Conservation (phyloP, 1,140 invertebrate species). For the Acromyrmex echinatior region DNA sequence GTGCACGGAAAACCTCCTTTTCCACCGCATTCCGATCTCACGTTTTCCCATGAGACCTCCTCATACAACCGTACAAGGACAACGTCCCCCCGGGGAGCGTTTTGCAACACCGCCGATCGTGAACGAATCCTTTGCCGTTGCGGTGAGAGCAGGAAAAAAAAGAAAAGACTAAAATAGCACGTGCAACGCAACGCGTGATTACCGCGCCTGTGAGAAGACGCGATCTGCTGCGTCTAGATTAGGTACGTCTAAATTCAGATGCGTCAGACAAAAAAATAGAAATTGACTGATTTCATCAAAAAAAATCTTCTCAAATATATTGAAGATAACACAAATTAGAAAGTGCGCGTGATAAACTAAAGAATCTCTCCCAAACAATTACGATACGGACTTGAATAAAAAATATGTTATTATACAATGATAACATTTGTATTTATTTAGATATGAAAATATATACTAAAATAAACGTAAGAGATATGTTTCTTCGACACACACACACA, state of each 20-base stretch:
- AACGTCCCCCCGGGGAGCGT: slow-evolving; percentile 73
- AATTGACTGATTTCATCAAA: neutral
- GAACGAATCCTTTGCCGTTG: slow-evolving; percentile 51
- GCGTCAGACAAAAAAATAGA: neutral
- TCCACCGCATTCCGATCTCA: slow-evolving; percentile 75
- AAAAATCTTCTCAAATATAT: neutral
- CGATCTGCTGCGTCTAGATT: neutral
- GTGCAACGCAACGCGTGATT: slow-evolving; percentile 34
- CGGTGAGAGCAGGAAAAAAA: neutral
- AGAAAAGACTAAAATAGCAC: neutral
- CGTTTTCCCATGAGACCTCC: slow-evolving; percentile 73
- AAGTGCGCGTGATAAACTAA: neutral
- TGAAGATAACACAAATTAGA: neutral
- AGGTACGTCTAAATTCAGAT: slow-evolving; percentile 32
- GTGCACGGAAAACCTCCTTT: slow-evolving; percentile 70
- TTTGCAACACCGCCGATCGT: slow-evolving; percentile 73
- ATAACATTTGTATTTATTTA: neutral
- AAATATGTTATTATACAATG: neutral
- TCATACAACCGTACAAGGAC: slow-evolving; percentile 72
- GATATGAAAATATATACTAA: neutral
- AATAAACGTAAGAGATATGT: no score
- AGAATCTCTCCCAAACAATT: neutral
- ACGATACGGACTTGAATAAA: neutral
- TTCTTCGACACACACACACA: neutral
- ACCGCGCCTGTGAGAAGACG: neutral